Evolutionary conservation across 2,888 invertebrate species (phyloP).

Genomic region (Parnassius orleans): DNA sequence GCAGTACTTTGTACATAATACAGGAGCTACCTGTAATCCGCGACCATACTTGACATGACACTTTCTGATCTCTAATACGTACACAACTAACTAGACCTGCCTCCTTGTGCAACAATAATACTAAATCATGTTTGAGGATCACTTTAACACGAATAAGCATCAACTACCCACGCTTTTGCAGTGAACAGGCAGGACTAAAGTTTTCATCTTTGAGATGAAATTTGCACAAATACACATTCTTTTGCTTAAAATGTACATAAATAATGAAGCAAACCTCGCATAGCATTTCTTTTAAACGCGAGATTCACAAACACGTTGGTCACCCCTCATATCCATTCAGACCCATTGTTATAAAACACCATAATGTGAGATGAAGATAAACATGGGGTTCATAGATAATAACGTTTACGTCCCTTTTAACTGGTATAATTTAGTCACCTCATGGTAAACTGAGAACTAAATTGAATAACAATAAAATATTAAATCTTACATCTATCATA

Average conservation of each 20-base stretch:
- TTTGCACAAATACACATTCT: conserved; percentile 71
- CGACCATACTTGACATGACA: conserved; percentile 58
- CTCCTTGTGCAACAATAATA: conserved; percentile 34
- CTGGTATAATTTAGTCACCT: conserved; percentile 80
- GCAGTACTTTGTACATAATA: conserved; percentile 81
- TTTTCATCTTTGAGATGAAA: conserved; percentile 72
- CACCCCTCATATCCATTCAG: conserved; percentile 61
- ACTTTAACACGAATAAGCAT: conserved; percentile 2
- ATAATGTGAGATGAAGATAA: conserved; percentile 55
- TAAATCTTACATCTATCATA: conserved; percentile 79
- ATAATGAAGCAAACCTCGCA: conserved; percentile 72
- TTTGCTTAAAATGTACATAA: conserved; percentile 78
- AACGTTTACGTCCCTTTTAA: conserved; percentile 78
- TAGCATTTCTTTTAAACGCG: conserved; percentile 49
- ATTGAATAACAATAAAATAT: conserved; percentile 80
- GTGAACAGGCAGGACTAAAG: conserved; percentile 55
- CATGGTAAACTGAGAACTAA: conserved; percentile 76
- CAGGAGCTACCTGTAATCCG: conserved; percentile 73
- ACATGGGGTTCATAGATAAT: conserved; percentile 72
- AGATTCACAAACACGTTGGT: conserved; percentile 70
- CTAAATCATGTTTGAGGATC: conserved; percentile 4
- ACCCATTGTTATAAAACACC: conserved; percentile 60
- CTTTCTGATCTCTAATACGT: conserved; percentile 60
- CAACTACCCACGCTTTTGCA: conserved; percentile 35
- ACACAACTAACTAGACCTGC: conserved; percentile 57